Percentiles rank a stretch among this genome's conserved stretches.
phyloP scores from a whole-genome alignment of 2,888 invertebrate species.

The Hylaea fasciaria region DNA sequence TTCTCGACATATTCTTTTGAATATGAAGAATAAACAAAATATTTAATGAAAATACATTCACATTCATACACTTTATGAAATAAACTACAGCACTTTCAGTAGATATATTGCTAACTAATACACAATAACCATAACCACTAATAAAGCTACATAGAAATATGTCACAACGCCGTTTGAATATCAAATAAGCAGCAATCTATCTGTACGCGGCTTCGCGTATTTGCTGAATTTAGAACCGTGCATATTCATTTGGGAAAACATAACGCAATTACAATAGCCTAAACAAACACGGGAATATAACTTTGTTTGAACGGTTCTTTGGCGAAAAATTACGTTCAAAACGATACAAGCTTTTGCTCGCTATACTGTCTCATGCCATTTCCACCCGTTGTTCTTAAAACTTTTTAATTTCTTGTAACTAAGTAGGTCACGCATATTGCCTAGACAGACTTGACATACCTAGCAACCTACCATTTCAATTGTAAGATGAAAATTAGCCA shows the following conservation, averaged over 20 bases:
- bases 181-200: slow-evolving; percentile 3
- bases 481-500: too few species aligned
- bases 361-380: neutral
- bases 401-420: too few species aligned
- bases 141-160: slow-evolving; percentile 2
- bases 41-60: too few species aligned
- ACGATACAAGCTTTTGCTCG: neutral
- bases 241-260: slow-evolving; percentile 25
- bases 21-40: too few species aligned
- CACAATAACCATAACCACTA: neutral
- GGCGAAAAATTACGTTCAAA: slow-evolving; percentile 28
- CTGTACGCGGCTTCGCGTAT: slow-evolving; percentile 1
- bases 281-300: slow-evolving; percentile 31
- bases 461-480: too few species aligned
- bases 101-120: too few species aligned
- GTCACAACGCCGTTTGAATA: slow-evolving; percentile 6
- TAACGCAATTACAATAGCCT: slow-evolving; percentile 39
- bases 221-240: slow-evolving; percentile 10
- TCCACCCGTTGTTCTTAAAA: neutral
- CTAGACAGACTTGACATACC: too few species aligned
- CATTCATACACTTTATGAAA: too few species aligned
- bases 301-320: slow-evolving; percentile 32
- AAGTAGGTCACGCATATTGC: too few species aligned
- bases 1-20: too few species aligned
- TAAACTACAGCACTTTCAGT: too few species aligned